These are phyloP conservation scores for Malurus leucopterus DNA, from an alignment of 2,797 vertebrate genomes.

Conservation along the genomic window DNA sequence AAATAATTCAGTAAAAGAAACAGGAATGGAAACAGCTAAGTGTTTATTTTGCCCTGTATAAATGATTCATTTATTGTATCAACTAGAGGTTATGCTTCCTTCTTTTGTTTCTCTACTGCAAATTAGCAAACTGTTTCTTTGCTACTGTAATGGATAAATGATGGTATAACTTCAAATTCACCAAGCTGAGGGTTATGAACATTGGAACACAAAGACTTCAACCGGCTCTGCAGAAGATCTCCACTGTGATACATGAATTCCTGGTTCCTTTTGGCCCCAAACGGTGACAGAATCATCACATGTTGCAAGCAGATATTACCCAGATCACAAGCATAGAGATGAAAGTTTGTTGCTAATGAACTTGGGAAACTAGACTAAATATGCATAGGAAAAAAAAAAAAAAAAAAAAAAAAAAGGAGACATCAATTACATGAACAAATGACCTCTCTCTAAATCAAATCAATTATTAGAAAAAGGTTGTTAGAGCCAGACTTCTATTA, in stretches of 20 bases:
- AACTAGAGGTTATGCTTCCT: not conserved
- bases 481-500: not conserved
- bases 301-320: not conserved
- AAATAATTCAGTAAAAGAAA: slow-evolving; percentile 37
- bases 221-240: not conserved
- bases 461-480: not conserved
- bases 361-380: not conserved
- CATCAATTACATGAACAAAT: not conserved
- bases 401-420: not conserved
- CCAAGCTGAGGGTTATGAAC: not conserved
- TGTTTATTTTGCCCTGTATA: not conserved
- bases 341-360: not conserved
- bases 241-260: not conserved
- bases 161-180: not conserved
- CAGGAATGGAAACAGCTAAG: slow-evolving; percentile 10
- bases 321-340: not conserved
- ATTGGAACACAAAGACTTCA: not conserved
- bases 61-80: slow-evolving; percentile 14
- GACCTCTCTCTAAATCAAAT: not conserved
- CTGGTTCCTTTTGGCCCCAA: not conserved
- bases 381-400: not conserved
- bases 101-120: not conserved
- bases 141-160: not conserved
- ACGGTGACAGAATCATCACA: not conserved
- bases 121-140: slow-evolving; percentile 22